These are phyloP conservation scores for Galeruca laticollis DNA, from an alignment of 2,888 invertebrate genomes.

Conservation along the genomic window DNA sequence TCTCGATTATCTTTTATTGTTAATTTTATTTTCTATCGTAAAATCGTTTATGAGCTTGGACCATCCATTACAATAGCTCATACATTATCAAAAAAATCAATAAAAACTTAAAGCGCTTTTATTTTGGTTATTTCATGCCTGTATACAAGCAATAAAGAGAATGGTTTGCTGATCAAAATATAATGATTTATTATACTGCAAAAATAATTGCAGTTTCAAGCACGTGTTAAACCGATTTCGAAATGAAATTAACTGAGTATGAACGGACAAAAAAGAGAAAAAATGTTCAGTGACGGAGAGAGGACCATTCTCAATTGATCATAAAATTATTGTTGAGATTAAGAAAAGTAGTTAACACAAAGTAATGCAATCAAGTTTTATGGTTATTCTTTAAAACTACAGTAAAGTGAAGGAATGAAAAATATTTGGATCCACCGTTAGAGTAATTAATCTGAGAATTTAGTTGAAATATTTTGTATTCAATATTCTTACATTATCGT, in stretches of 20 bases:
- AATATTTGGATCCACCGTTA: too few species aligned
- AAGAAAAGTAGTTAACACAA: neutral
- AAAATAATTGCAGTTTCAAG: conserved; percentile 37
- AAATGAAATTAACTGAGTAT: conserved; percentile 30
- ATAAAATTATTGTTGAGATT: neutral
- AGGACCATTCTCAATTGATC: neutral
- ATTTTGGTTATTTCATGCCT: conserved; percentile 38
- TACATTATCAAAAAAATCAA: conserved; percentile 35
- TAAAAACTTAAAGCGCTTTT: conserved; percentile 36
- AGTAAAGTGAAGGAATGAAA: too few species aligned
- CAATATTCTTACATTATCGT: too few species aligned
- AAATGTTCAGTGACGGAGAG: neutral
- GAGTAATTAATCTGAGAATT: too few species aligned
- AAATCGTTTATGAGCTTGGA: conserved; percentile 34
- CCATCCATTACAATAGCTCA: conserved; percentile 35
- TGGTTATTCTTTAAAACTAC: neutral
- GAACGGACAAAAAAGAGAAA: conserved; percentile 13
- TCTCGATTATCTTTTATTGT: conserved; percentile 37
- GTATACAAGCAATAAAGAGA: conserved; percentile 34
- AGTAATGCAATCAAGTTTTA: neutral
- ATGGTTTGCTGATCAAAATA: conserved; percentile 37
- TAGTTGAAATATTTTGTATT: too few species aligned
- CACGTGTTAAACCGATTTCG: conserved; percentile 36
- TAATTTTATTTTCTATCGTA: conserved; percentile 38
- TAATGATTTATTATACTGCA: conserved; percentile 36